A percentile compares a stretch with the other conserved stretches of the same genome.
phyloP scores from a whole-genome alignment of 2,113 vertebrate species.

The Lycocorax pyrrhopterus region DNA sequence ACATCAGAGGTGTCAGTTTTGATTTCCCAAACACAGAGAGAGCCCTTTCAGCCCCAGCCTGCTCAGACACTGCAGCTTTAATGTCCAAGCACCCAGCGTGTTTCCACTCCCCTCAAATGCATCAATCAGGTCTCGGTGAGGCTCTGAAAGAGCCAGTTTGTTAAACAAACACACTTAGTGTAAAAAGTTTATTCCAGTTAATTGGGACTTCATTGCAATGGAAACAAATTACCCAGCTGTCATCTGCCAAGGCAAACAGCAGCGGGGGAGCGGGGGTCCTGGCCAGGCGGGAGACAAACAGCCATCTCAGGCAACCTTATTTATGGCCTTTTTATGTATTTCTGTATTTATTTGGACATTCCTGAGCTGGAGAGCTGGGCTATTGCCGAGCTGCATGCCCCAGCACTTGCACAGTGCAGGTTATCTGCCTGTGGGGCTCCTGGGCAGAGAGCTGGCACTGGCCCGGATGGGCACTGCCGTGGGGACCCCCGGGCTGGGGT shows the following conservation, averaged over 20 bases:
- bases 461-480: rapidly evolving
- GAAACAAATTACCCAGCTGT: conserved; percentile 72
- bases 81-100: conserved; percentile 41
- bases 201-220: conserved; percentile 76
- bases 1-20: conserved; percentile 66
- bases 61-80: conserved; percentile 69
- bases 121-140: conserved; percentile 68
- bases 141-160: conserved; percentile 76
- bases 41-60: conserved; percentile 52
- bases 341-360: conserved; percentile 64
- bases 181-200: conserved; percentile 78
- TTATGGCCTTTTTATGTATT: conserved; percentile 65
- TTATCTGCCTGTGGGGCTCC: background rate
- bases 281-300: conserved; percentile 48
- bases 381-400: background rate
- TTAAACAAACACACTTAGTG: conserved; percentile 78
- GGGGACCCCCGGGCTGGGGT: background rate
- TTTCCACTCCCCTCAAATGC: conserved; percentile 66
- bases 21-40: conserved; percentile 66
- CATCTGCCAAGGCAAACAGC: conserved; percentile 71
- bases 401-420: background rate
- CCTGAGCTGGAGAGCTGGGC: conserved; percentile 45
- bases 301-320: conserved; percentile 60
- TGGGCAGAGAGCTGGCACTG: background rate
- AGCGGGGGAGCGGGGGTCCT: conserved; percentile 30